Evolutionary conservation across 1,140 invertebrate species (phyloP).

Genomic region (Micrasema longulum): DNA sequence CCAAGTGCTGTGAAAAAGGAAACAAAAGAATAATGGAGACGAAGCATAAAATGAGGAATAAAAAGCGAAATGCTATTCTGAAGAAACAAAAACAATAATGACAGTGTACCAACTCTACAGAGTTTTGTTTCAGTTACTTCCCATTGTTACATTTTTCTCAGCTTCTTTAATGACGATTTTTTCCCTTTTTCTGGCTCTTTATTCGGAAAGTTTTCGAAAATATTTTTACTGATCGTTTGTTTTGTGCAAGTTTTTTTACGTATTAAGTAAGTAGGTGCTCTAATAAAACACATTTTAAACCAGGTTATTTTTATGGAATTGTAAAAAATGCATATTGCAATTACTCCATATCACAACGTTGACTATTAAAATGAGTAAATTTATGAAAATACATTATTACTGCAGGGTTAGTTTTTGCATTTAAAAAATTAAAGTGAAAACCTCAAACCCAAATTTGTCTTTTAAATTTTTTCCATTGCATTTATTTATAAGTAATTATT

Average conservation of each 20-base stretch:
- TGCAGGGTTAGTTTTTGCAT: no score
- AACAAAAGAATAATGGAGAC: conserved; percentile 37
- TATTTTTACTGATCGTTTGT: conserved; percentile 8
- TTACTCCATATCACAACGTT: no score
- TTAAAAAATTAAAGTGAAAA: no score
- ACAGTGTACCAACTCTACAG: conserved; percentile 33
- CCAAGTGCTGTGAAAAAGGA: conserved; percentile 26
- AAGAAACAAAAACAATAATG: conserved; percentile 38
- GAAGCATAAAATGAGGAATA: conserved; percentile 36
- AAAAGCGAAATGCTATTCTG: conserved; percentile 35
- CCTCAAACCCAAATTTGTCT: no score
- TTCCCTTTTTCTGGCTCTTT: conserved; percentile 20
- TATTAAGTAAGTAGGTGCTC: neutral
- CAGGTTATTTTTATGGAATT: no score
- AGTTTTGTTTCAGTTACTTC: conserved; percentile 17
- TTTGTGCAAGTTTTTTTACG: neutral
- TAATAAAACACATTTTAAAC: conserved; percentile 2
- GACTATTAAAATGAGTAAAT: no score
- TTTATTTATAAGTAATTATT: no score
- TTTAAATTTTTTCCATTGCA: no score
- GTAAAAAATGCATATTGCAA: no score
- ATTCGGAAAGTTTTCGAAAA: conserved; percentile 31
- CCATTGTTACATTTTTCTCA: conserved; percentile 38
- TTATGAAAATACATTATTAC: no score
- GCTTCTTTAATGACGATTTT: conserved; percentile 36